phyloP scores from a whole-genome alignment of 2,797 vertebrate genomes.

The Sarcoramphus papa region DNA sequence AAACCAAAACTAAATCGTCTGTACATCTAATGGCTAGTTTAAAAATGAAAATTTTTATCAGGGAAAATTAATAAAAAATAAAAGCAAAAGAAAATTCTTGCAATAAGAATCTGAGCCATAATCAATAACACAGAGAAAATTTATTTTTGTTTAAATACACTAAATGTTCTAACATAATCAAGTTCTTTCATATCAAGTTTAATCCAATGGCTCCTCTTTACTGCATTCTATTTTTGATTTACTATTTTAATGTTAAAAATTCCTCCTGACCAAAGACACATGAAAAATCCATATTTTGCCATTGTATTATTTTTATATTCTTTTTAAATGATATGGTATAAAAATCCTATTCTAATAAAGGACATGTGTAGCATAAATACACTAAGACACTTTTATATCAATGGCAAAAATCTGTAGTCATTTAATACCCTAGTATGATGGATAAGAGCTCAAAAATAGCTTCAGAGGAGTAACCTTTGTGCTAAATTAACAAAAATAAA shows the following conservation, averaged over 20 bases:
- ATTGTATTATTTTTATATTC: conserved; percentile 68
- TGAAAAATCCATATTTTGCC: conserved; percentile 69
- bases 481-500: conserved; percentile 74
- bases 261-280: conserved; percentile 35
- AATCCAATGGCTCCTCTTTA: neutral
- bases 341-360: conserved; percentile 67
- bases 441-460: conserved; percentile 54
- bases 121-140: neutral
- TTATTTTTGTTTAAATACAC: neutral
- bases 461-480: conserved; percentile 49
- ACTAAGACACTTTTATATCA: conserved; percentile 69
- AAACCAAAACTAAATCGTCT: neutral
- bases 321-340: conserved; percentile 67
- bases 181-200: neutral
- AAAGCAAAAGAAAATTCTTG: neutral
- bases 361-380: conserved; percentile 63
- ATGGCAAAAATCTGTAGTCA: conserved; percentile 29
- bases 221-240: conserved; percentile 4
- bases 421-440: conserved; percentile 14
- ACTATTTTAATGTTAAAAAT: conserved; percentile 30
- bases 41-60: neutral
- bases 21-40: neutral
- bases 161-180: neutral
- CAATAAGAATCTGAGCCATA: neutral
- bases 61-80: neutral